phyloP scores from a whole-genome alignment of 1,140 invertebrate species.

The Drosophila pseudoananassae region DNA sequence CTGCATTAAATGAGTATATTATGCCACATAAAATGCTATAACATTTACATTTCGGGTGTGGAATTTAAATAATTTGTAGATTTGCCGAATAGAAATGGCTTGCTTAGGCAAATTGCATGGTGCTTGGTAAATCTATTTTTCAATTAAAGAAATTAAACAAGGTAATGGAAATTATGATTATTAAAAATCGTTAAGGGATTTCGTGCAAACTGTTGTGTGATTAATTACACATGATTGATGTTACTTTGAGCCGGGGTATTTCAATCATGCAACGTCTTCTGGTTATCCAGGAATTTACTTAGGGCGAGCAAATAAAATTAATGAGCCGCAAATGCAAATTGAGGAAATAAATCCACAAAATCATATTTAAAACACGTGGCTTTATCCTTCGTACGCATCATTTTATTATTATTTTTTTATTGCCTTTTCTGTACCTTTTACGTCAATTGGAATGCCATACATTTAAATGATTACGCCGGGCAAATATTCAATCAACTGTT shows the following conservation, averaged over 20 bases:
- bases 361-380: conserved; percentile 51
- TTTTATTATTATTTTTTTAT: conserved; percentile 29
- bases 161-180: background rate
- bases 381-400: conserved; percentile 5
- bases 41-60: conserved; percentile 23
- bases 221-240: conserved; percentile 29
- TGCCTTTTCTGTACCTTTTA: conserved; percentile 35
- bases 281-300: conserved; percentile 1
- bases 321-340: conserved; percentile 48
- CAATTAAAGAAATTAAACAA: conserved; percentile 15
- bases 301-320: conserved; percentile 31
- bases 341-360: conserved; percentile 41
- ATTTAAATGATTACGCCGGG: conserved; percentile 50
- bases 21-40: conserved; percentile 38
- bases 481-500: conserved; percentile 59
- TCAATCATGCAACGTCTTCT: conserved; percentile 14
- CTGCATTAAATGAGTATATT: conserved; percentile 52
- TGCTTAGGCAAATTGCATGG: conserved; percentile 1
- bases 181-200: background rate
- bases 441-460: conserved; percentile 54
- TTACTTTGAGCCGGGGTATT: conserved; percentile 2
- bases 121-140: background rate
- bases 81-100: conserved; percentile 9
- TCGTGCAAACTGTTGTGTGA: background rate
- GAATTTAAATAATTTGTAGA: conserved; percentile 19